Conservation (phyloP, 23 tunicate species). For the Oikopleura albicans region DNA sequence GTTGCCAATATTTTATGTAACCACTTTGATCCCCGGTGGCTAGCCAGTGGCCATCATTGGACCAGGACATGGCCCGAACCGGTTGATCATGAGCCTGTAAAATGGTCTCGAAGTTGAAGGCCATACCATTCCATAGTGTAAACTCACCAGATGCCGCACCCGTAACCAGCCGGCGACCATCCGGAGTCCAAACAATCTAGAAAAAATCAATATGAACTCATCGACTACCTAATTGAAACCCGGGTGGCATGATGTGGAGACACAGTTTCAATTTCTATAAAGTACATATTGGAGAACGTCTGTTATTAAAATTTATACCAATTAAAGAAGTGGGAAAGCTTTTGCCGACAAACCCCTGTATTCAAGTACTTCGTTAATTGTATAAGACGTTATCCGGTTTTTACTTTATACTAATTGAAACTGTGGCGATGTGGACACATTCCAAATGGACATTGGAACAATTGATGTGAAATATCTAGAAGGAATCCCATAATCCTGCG, state of each 20-base stretch:
- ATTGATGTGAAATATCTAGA: no score
- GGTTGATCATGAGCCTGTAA: constrained; percentile 93
- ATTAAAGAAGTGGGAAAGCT: no score
- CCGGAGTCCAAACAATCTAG: constrained; percentile 98
- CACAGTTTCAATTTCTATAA: not conserved
- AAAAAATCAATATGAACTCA: not conserved
- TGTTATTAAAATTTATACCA: not conserved
- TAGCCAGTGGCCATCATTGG: constrained; percentile 67
- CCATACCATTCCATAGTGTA: constrained; percentile 96
- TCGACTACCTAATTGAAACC: not conserved
- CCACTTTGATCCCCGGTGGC: constrained; percentile 90
- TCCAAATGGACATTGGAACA: no score
- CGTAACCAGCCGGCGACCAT: constrained; percentile 82
- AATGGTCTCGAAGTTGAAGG: constrained; percentile 93
- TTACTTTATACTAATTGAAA: no score
- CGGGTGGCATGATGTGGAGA: no score
- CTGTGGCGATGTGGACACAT: no score
- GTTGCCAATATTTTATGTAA: constrained; percentile 93
- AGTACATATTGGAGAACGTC: no score
- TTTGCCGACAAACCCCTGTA: no score
- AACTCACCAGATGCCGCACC: constrained; percentile 95
- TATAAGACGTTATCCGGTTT: no score
- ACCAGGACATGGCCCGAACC: constrained; percentile 96
- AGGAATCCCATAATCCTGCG: no score
- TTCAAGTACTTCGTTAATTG: no score